phyloP scores from a whole-genome alignment of 2,888 invertebrate genomes.

The Geotrupes spiniger region DNA sequence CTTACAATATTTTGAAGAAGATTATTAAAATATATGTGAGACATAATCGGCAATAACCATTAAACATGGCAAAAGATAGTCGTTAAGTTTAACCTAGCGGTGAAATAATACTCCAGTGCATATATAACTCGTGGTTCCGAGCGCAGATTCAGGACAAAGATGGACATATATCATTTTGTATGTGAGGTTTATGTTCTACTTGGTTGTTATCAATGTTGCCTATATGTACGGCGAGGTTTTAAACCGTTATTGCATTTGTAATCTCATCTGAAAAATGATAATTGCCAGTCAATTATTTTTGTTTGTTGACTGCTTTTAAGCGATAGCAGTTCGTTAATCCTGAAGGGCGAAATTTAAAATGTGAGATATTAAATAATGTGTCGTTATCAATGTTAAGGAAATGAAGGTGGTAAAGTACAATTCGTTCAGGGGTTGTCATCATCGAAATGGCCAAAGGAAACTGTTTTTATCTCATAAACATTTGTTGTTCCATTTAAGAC shows the following conservation, averaged over 20 bases:
- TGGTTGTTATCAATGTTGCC: conserved; percentile 46
- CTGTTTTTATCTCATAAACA: conserved; percentile 44
- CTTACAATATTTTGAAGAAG: too few species aligned
- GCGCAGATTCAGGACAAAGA: conserved; percentile 38
- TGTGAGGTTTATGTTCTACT: conserved; percentile 44
- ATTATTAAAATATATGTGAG: conserved; percentile 18
- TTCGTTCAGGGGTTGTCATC: conserved; percentile 33
- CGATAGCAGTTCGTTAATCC: too few species aligned
- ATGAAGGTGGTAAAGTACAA: conserved; percentile 42
- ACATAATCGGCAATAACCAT: conserved; percentile 48
- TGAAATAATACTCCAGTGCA: conserved; percentile 44
- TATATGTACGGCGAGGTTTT: conserved; percentile 34
- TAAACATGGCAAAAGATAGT: conserved; percentile 46
- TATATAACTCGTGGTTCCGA: conserved; percentile 38
- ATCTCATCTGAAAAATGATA: conserved; percentile 1
- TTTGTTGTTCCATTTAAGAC: conserved; percentile 36
- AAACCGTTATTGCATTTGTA: too few species aligned
- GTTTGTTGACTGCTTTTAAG: too few species aligned
- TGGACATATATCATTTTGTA: conserved; percentile 48
- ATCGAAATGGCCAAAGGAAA: conserved; percentile 39
- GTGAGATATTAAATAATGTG: too few species aligned
- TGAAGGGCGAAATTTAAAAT: too few species aligned
- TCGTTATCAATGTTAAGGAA: conserved; percentile 34
- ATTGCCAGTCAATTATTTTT: not conserved
- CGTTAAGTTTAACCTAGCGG: conserved; percentile 43